phyloP scores from a whole-genome alignment of 2,113 vertebrate genomes.

The Hippotragus niger region DNA sequence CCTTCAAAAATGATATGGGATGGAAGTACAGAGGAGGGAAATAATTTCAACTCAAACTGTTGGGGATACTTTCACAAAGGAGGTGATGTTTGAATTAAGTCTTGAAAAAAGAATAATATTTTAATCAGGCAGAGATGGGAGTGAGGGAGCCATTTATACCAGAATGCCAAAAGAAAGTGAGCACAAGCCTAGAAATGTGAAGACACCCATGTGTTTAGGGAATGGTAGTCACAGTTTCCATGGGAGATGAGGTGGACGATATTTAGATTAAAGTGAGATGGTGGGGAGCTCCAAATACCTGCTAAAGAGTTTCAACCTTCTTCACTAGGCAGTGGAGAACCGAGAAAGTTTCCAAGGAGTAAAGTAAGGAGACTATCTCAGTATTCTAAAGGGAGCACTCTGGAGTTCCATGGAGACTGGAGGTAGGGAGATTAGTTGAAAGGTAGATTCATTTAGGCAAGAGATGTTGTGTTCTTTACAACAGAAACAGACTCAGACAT shows the following conservation, averaged over 20 bases:
- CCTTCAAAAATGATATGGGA: not conserved
- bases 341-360: not conserved
- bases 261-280: not conserved
- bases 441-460: constrained; percentile 10
- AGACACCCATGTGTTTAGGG: not conserved
- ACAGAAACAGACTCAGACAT: not conserved
- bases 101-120: not conserved
- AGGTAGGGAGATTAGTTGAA: not conserved
- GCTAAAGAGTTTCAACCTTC: not conserved
- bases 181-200: not conserved
- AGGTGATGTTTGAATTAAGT: not conserved
- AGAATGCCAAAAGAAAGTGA: not conserved
- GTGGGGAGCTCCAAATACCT: not conserved
- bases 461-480: not conserved
- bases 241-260: not conserved
- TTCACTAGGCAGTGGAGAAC: not conserved
- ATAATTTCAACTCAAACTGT: not conserved
- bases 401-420: not conserved
- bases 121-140: not conserved
- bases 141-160: not conserved
- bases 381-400: not conserved
- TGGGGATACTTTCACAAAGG: not conserved
- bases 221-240: not conserved
- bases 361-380: not conserved
- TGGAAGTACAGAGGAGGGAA: not conserved